Evolutionary conservation across 2,888 invertebrate species (phyloP).

Genomic region (Pollenia amentaria): DNA sequence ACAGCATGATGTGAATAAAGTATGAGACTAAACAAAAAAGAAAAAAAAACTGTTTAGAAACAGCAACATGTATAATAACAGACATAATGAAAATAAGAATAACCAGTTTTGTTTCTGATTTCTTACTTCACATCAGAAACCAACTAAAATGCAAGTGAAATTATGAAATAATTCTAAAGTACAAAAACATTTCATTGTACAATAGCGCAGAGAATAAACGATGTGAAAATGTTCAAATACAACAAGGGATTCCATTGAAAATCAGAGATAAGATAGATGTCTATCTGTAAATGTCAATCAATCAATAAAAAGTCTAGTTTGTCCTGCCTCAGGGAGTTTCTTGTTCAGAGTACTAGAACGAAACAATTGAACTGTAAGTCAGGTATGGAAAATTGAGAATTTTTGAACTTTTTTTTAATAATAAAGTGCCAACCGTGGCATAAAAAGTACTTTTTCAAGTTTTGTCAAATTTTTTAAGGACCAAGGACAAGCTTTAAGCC

Average conservation of each 20-base stretch:
- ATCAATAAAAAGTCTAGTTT: constrained; percentile 37
- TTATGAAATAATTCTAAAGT: constrained; percentile 46
- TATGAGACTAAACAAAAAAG: constrained; percentile 6
- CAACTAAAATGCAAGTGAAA: constrained; percentile 50
- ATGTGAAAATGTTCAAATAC: constrained; percentile 8
- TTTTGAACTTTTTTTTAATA: too few species aligned
- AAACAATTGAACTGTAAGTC: background rate
- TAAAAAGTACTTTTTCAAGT: too few species aligned
- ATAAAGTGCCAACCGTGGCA: too few species aligned
- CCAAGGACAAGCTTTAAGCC: too few species aligned
- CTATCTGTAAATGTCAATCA: constrained; percentile 61
- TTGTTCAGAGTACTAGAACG: background rate
- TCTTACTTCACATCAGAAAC: background rate
- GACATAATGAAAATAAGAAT: constrained; percentile 3
- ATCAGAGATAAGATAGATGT: constrained; percentile 24
- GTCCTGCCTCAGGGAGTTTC: constrained; percentile 18
- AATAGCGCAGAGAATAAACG: background rate
- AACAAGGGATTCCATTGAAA: constrained; percentile 28
- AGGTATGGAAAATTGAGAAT: too few species aligned
- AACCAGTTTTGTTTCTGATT: constrained; percentile 19
- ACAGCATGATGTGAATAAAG: constrained; percentile 55
- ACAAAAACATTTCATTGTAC: background rate
- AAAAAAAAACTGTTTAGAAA: constrained; percentile 2
- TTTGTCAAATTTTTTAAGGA: too few species aligned
- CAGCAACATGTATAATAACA: constrained; percentile 17